Evolutionary conservation across 2,113 vertebrate genomes (phyloP).

Genomic region (Xiphias gladius): DNA sequence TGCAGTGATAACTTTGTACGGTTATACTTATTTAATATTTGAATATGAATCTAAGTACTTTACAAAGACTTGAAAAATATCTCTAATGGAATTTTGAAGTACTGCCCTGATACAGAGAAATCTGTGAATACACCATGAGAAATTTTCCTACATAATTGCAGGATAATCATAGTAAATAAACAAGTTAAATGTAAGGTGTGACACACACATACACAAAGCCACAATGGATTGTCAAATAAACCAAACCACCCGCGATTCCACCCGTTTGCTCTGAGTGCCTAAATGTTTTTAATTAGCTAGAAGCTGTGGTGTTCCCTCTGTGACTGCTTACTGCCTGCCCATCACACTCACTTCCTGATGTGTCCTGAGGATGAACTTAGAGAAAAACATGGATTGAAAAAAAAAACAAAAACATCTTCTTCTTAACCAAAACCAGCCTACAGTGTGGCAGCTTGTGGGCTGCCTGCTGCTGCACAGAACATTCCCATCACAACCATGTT

Average conservation of each 20-base stretch:
- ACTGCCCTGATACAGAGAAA: background rate
- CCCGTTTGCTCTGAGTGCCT: conserved; percentile 76
- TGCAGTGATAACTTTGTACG: background rate
- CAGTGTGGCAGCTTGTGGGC: conserved; percentile 51
- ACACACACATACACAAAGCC: conserved; percentile 59
- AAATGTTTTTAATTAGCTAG: conserved; percentile 85
- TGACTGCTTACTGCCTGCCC: conserved; percentile 75
- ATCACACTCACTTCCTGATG: conserved; percentile 76
- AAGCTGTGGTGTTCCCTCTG: conserved; percentile 73
- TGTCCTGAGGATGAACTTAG: conserved; percentile 82
- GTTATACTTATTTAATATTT: background rate
- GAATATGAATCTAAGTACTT: conserved; percentile 7
- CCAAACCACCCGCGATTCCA: conserved; percentile 73
- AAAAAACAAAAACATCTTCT: conserved; percentile 59
- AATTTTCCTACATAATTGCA: conserved; percentile 13
- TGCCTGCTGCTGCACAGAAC: conserved; percentile 70
- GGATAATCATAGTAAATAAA: conserved; percentile 33
- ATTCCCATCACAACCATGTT: conserved; percentile 73
- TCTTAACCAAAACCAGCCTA: conserved; percentile 77
- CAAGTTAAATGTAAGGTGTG: conserved; percentile 60
- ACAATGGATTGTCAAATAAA: conserved; percentile 63
- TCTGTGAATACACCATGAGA: conserved; percentile 1
- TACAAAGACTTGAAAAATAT: conserved; percentile 17
- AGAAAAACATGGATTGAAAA: conserved; percentile 62
- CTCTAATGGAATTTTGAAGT: background rate